Base-by-base conservation (phyloP, 2,888 invertebrate species). In the Xestoiulus laeticollis region DNA sequence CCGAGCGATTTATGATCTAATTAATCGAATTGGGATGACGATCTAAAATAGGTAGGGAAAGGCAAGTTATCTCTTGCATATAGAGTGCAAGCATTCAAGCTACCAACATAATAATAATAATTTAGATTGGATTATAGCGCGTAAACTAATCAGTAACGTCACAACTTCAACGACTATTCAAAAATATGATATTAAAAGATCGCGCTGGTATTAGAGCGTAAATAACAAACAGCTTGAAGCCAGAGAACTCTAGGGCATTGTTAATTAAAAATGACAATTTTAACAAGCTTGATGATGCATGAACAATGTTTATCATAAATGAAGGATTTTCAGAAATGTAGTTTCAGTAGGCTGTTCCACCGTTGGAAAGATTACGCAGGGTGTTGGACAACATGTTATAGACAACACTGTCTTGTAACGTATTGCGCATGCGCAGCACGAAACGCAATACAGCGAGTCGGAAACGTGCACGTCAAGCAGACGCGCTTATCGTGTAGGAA, bases 1-100 rank as follows among this genome's bases (percentile, higher is more conserved):
- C 53, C 53, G 53, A n/a, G 53, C 53, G 53, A 53, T 53, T 53
- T 53, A 53, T n/a, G 53, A 53, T 53, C n/a, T 53, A 53, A 53
- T 53, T 53, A 53, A 53, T 53, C 53, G 53, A 5, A n/a, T 53
- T n/a, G 16, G 53, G 53, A 53, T 53, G 53, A 53, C 53, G n/a
- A 53, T 53, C 53, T 53, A 5, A 53, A 53, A 53, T 53, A n/a
- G 53, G 48, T 14, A 48, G 53, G n/a, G 16, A 53, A 14, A 19
- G 53, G 19, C 1, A 53, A 53, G 19, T 16, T 53, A 19, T 53
- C 16, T 48, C 19, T 48, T 8, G 8, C 38, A 43, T 19, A 48
- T 48, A 1, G 19, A 43, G 43, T 8, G 43, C 10, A 48, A 12
- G 53, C 53, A 53, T 53, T 53, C n/a, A n/a, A 19, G 53, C 19